A percentile compares a stretch with the other conserved stretches of the same genome.
Conservation (phyloP, 2,113 vertebrate species). For the Ardeotis arabs region DNA sequence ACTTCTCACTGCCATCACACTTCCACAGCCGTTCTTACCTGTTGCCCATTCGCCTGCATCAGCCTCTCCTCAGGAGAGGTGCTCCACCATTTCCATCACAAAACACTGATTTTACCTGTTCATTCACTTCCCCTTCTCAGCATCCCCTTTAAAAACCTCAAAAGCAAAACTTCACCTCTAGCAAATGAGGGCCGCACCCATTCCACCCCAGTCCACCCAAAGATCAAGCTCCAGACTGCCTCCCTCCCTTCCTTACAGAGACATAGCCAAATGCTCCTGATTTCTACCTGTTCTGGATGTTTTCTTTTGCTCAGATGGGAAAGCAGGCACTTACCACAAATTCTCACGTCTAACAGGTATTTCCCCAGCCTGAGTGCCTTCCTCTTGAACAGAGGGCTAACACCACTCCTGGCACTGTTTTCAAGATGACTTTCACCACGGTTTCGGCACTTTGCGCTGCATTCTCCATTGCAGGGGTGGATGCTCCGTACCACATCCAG, state of each 20-base stretch:
- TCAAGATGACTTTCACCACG: background rate
- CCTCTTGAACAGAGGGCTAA: background rate
- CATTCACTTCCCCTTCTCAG: background rate
- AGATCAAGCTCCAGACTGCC: background rate
- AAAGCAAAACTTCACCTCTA: background rate
- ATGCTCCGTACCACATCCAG: background rate
- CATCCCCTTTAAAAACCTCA: background rate
- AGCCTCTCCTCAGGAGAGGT: background rate
- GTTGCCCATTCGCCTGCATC: background rate
- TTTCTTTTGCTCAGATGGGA: background rate
- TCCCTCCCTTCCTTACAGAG: background rate
- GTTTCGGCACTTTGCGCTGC: background rate
- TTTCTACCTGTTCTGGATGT: background rate
- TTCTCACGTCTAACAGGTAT: background rate
- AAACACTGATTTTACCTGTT: background rate
- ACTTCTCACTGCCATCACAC: background rate
- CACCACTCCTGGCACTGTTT: background rate
- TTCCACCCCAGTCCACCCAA: background rate
- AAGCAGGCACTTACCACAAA: background rate
- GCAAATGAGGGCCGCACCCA: background rate
- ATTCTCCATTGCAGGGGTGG: background rate
- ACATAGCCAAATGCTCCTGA: fast-evolving
- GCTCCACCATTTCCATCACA: background rate
- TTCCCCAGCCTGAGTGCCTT: background rate
- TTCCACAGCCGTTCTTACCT: background rate